These are phyloP conservation scores for Rhodophaea formosa DNA, from an alignment of 2,888 invertebrate genomes.

Conservation along the genomic window DNA sequence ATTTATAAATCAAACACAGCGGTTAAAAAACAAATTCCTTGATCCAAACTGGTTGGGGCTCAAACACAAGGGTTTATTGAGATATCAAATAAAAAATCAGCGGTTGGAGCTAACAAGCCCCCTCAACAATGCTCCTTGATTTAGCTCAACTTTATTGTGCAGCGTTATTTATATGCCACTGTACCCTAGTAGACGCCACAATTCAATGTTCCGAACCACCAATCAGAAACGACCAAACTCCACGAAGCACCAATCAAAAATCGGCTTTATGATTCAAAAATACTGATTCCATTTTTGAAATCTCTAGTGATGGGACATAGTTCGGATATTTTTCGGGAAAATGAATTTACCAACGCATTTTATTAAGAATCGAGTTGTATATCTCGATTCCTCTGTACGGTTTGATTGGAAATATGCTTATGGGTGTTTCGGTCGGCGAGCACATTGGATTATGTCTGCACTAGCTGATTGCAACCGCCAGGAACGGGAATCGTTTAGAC, in stretches of 20 bases:
- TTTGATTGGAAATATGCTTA: slow-evolving; percentile 78
- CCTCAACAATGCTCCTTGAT: slow-evolving; percentile 77
- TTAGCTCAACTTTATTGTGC: slow-evolving; percentile 76
- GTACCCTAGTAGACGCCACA: slow-evolving; percentile 56
- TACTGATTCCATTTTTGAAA: slow-evolving; percentile 26
- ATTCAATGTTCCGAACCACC: slow-evolving; percentile 48
- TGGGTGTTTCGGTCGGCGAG: slow-evolving; percentile 49
- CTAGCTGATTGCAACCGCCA: slow-evolving; percentile 51
- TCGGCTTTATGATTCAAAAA: background rate
- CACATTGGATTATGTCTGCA: slow-evolving; percentile 62
- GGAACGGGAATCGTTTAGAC: slow-evolving; percentile 35
- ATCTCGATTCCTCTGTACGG: slow-evolving; percentile 60
- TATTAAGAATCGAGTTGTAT: slow-evolving; percentile 69
- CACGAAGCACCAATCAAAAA: slow-evolving; percentile 19
- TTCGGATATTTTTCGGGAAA: slow-evolving; percentile 24
- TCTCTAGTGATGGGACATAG: slow-evolving; percentile 18
- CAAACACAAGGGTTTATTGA: slow-evolving; percentile 70
- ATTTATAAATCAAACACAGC: slow-evolving; percentile 71
- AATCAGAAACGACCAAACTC: slow-evolving; percentile 30
- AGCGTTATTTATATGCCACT: slow-evolving; percentile 74
- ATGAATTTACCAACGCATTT: slow-evolving; percentile 69
- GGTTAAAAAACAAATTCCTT: slow-evolving; percentile 44
- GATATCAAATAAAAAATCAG: slow-evolving; percentile 81
- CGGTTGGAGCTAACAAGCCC: slow-evolving; percentile 72
- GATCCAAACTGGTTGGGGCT: slow-evolving; percentile 56